Base-by-base conservation (phyloP, 2,797 vertebrate species). In the Peromyscus nudipes region DNA sequence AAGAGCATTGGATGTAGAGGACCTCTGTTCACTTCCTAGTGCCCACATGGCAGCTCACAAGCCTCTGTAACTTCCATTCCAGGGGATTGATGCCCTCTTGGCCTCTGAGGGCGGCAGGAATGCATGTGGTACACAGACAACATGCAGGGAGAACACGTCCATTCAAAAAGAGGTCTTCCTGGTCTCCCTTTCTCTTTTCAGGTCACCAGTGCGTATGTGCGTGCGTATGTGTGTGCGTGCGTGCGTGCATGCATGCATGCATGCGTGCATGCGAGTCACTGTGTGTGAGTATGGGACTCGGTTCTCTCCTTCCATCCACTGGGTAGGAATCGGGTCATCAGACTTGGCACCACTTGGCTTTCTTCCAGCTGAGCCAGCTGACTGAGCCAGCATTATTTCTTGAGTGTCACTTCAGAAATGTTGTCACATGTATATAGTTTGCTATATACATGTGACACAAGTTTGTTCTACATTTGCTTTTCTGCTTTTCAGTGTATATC, bases 321-420 rank as follows among this genome's bases (percentile, higher is more conserved):
- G 2, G 34, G 13, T 43, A 17, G 40, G 40, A 21, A 46, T 64
- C 16, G 65, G 82, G 29, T 17, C 27, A 4, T 40, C 17, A 34
- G 62, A 46, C 60, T 65, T 65, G 40, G 19, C 29, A 83, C 37
- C 82, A 31, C 6, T 40, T 64, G 27, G 21, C 60, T 64, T 27
- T 31, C 23, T 84, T 34, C 82, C 40, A 65, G 81, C 82, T 84
- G 40, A 34, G 43, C 60, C 21, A 6, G 21, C 82, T 34, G 17
- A 13, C 62, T 23, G 19, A 23, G 27, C 37, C 37, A 71, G 67
- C 82, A 13, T 40, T 89, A 46, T 60, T 90, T 92, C 77, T 83
- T n/a, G 14, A 85, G 23, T 82, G n/a, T 75, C 49, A 75, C 82
- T 95, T 96, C 90, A 93, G 49, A 73, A n/a, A 49, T 2, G 19